Evolutionary conservation across 2,888 invertebrate genomes (phyloP).

Genomic region (Schizotus pectinicornis): DNA sequence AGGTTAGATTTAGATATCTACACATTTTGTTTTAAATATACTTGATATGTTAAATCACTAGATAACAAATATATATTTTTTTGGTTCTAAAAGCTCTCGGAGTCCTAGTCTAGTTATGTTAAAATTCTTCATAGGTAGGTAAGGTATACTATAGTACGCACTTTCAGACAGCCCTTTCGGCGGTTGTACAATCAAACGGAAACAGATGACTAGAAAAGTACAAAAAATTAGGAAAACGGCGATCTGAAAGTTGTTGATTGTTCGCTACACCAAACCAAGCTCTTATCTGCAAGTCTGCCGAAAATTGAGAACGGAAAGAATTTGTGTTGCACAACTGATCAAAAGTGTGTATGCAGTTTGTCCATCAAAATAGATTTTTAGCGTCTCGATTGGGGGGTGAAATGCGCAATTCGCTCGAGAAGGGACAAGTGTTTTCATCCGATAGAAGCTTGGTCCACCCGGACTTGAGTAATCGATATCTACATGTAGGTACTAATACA

Average conservation of each 20-base stretch:
- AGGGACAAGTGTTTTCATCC: too few relatives aligned
- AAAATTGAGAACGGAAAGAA: neutral
- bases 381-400: neutral
- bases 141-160: too few relatives aligned
- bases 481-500: conserved; percentile 3
- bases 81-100: conserved; percentile 25
- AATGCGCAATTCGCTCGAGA: too few relatives aligned
- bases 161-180: too few relatives aligned
- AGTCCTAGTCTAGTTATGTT: conserved; percentile 3
- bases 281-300: conserved; percentile 11
- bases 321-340: neutral
- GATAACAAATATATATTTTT: conserved; percentile 11
- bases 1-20: conserved; percentile 15
- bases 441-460: conserved; percentile 25
- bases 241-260: conserved; percentile 23
- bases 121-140: neutral
- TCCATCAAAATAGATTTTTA: neutral
- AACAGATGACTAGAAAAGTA: too few relatives aligned
- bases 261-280: conserved; percentile 2
- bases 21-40: conserved; percentile 19
- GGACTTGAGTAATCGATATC: conserved; percentile 12
- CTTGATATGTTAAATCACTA: conserved; percentile 14
- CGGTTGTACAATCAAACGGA: too few relatives aligned
- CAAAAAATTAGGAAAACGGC: conserved; percentile 7
- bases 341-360: neutral